These are phyloP conservation scores for Seriola rivoliana DNA, from an alignment of 2,113 vertebrate genomes.

Conservation along the genomic window DNA sequence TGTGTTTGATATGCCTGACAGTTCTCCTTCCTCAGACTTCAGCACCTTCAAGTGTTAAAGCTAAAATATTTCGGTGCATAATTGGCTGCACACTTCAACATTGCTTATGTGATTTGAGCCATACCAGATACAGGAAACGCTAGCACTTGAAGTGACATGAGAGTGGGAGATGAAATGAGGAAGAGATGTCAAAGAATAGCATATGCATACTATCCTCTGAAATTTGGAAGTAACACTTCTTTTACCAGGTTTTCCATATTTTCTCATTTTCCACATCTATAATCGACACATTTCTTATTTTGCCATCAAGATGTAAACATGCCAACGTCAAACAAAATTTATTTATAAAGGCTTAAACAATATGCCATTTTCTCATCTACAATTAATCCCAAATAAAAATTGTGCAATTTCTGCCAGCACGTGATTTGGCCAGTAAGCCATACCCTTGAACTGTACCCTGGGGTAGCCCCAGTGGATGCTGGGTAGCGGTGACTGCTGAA, in stretches of 20 bases:
- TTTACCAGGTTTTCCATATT: slow-evolving; percentile 37
- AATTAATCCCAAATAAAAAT: slow-evolving; percentile 11
- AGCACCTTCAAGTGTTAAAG: slow-evolving; percentile 40
- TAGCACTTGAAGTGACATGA: slow-evolving; percentile 76
- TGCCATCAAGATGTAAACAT: background rate
- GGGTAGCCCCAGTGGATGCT: slow-evolving; percentile 49
- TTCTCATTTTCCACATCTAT: background rate
- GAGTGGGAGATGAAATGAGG: slow-evolving; percentile 68
- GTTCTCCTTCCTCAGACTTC: slow-evolving; percentile 31
- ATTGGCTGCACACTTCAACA: slow-evolving; percentile 45
- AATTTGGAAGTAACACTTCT: slow-evolving; percentile 49
- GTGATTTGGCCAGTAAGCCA: slow-evolving; percentile 23
- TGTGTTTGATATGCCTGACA: slow-evolving; percentile 38
- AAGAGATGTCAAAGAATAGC: slow-evolving; percentile 59
- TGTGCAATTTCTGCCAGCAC: slow-evolving; percentile 24
- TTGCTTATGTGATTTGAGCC: slow-evolving; percentile 54
- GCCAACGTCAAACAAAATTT: background rate
- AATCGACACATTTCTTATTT: slow-evolving; percentile 1
- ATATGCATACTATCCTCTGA: slow-evolving; percentile 56
- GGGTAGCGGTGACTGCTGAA: slow-evolving; percentile 57
- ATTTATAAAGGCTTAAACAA: background rate
- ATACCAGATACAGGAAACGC: slow-evolving; percentile 76
- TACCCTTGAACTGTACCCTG: slow-evolving; percentile 57
- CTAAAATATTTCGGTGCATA: slow-evolving; percentile 13
- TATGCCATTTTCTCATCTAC: background rate